Evolutionary conservation across 2,113 vertebrate species (phyloP).

Genomic region (Paralichthys olivaceus): DNA sequence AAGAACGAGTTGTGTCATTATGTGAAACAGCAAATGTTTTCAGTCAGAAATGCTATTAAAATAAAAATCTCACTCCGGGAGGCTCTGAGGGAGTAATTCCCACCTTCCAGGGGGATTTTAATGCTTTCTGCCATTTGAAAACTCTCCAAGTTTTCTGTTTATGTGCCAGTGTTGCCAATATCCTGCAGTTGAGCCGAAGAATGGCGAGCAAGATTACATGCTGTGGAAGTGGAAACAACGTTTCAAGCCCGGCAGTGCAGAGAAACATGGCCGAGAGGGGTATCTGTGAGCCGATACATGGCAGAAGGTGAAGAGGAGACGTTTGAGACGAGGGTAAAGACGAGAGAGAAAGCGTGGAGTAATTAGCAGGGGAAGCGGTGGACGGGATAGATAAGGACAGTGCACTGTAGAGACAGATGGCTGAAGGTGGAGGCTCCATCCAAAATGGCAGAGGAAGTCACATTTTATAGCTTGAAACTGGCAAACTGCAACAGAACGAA

Average conservation of each 20-base stretch:
- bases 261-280: constrained; percentile 24
- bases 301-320: not conserved
- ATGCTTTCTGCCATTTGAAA: constrained; percentile 21
- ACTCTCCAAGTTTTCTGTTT: not conserved
- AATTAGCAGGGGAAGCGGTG: constrained; percentile 36
- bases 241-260: constrained; percentile 13
- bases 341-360: not conserved
- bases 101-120: not conserved
- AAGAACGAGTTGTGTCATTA: not conserved
- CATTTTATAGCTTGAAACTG: constrained; percentile 16
- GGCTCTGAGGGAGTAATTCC: not conserved
- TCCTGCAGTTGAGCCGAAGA: constrained; percentile 15
- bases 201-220: not conserved
- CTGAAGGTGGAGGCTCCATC: constrained; percentile 36
- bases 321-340: constrained; percentile 25
- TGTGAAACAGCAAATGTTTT: not conserved
- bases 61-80: constrained; percentile 11
- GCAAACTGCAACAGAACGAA: constrained; percentile 26
- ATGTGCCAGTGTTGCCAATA: not conserved
- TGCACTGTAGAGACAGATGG: constrained; percentile 12
- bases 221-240: not conserved
- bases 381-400: constrained; percentile 33
- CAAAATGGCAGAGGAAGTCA: constrained; percentile 25
- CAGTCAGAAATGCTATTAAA: not conserved
- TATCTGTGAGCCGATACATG: constrained; percentile 12